Evolutionary conservation across 2,113 vertebrate genomes (phyloP).

Genomic region (Pseudonaja textilis): DNA sequence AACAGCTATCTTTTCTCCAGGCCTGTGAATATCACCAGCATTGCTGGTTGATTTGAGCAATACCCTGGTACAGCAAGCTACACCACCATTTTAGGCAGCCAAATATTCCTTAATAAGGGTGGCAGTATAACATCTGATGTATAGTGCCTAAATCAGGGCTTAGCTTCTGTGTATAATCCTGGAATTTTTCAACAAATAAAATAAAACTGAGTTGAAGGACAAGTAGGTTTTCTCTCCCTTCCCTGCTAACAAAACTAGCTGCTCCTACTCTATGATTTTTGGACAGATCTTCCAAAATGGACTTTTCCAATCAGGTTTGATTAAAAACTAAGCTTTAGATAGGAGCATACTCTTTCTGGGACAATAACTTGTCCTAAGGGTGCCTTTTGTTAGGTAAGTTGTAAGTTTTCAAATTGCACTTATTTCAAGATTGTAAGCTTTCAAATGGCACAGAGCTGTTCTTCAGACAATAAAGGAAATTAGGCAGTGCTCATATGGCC

Average conservation of each 20-base stretch:
- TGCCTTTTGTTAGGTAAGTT: background rate
- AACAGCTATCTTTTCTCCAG: constrained; percentile 25
- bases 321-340: background rate
- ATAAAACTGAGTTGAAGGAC: background rate
- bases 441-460: background rate
- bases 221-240: background rate
- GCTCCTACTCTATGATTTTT: background rate
- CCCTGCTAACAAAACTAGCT: background rate
- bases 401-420: background rate
- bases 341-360: background rate
- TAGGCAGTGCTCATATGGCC: background rate
- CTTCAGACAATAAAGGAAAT: background rate
- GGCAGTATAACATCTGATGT: background rate
- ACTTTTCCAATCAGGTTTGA: background rate
- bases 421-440: background rate
- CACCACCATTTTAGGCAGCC: constrained; percentile 4
- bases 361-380: background rate
- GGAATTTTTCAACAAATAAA: background rate
- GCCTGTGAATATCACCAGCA: background rate
- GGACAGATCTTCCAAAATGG: background rate
- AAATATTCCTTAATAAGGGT: background rate
- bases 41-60: background rate
- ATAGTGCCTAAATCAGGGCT: background rate
- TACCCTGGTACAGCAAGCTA: background rate
- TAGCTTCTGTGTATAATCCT: background rate